Percentiles rank a stretch among this genome's conserved stretches.
These are phyloP conservation scores for Picathartes gymnocephalus DNA, from an alignment of 2,113 vertebrate genomes.

Conservation along the genomic window DNA sequence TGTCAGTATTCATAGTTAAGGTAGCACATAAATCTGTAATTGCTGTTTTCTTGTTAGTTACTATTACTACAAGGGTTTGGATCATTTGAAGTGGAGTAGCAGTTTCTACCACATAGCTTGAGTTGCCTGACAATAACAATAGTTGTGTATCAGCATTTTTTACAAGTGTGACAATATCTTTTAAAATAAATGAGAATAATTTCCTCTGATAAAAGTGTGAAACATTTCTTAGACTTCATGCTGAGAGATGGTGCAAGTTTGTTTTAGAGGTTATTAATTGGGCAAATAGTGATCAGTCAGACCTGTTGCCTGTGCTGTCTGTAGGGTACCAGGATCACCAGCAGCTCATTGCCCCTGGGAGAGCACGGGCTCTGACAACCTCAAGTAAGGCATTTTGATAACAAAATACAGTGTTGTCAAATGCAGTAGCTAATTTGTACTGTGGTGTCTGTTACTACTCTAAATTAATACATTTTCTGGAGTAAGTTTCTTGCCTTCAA, in stretches of 20 bases:
- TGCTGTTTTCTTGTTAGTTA: not conserved
- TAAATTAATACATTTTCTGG: not conserved
- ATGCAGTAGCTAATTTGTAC: not conserved
- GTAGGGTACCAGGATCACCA: not conserved
- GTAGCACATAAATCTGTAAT: not conserved
- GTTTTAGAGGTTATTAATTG: not conserved
- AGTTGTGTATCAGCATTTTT: not conserved
- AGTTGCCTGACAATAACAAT: not conserved
- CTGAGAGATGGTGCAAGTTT: not conserved
- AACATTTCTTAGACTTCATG: not conserved
- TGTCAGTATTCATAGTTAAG: not conserved
- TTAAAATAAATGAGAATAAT: not conserved
- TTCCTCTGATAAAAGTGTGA: not conserved
- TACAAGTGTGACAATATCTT: not conserved
- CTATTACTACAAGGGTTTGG: not conserved
- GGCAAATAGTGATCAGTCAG: not conserved
- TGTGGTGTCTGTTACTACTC: not conserved
- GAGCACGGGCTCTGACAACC: accelerated
- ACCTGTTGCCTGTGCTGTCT: not conserved
- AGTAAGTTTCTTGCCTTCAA: not conserved
- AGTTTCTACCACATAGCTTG: not conserved
- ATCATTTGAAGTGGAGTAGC: not conserved
- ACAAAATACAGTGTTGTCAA: not conserved
- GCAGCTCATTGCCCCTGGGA: not conserved
- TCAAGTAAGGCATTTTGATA: not conserved